A percentile compares a stretch with the other conserved stretches of the same genome.
Conservation (phyloP, 1,140 invertebrate genomes). For the Drosophila seguyi region DNA sequence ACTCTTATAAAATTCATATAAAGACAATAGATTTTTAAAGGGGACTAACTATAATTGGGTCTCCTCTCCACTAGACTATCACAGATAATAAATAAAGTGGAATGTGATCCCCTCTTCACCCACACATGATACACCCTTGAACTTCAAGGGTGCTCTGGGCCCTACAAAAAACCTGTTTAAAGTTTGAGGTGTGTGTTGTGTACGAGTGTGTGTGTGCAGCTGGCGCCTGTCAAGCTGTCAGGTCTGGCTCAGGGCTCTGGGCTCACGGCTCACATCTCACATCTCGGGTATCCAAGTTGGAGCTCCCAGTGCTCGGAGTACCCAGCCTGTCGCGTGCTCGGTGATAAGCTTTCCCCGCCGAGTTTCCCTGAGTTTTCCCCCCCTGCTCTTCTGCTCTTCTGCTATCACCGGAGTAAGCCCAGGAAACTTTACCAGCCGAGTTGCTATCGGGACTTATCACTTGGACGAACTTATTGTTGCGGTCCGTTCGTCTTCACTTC, state of each 20-base stretch:
- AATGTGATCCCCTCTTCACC: not conserved
- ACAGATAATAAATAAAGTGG: conserved; percentile 5
- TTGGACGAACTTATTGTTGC: conserved; percentile 66
- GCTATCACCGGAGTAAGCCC: conserved; percentile 5
- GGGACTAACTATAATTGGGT: not conserved
- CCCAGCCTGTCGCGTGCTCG: conserved; percentile 50
- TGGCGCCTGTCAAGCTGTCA: conserved; percentile 74
- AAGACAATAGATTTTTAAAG: not conserved
- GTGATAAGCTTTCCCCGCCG: conserved; percentile 56
- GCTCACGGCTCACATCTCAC: conserved; percentile 20
- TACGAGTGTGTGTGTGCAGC: conserved; percentile 6
- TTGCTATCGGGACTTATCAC: conserved; percentile 61
- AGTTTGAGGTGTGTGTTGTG: conserved; percentile 42
- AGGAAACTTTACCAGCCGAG: conserved; percentile 55
- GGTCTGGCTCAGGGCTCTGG: conserved; percentile 56
- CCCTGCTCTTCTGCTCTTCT: not conserved
- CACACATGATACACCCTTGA: conserved; percentile 20
- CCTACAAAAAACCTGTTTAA: conserved; percentile 66
- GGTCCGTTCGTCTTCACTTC: conserved; percentile 54
- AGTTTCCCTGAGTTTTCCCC: not conserved
- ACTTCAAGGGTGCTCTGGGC: conserved; percentile 18
- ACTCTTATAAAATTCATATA: no score
- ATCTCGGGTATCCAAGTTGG: conserved; percentile 21
- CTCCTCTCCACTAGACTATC: not conserved
- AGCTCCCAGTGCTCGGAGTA: not conserved